Evolutionary conservation across 1,140 invertebrate genomes (phyloP), one percentile per base, ranked within the genome.

Genomic region (Drosophila jambulina): DNA sequence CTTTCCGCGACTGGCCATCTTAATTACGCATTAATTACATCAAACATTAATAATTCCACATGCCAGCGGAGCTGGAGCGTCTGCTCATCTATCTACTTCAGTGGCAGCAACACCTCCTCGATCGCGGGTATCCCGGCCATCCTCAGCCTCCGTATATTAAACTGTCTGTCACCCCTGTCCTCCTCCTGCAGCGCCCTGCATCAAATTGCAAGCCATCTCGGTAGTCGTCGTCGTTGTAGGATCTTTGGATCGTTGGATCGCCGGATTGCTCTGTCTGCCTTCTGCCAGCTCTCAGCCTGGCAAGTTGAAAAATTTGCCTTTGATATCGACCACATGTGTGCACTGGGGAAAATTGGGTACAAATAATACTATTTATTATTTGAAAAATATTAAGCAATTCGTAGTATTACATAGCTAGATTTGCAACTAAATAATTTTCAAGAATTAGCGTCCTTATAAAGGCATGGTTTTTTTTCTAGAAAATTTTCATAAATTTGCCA

Each of bases 11-110:
- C 53, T 72, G 78, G 70, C 84, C 70, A 84, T 90, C 85, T 90
- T 88, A 90, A 90, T 85, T 90, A 90, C 78, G 81, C 85, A 88
- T 88, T 90, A 90, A 90, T 90, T 90, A 90, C 78, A 87, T 68
- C 80, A 83, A 88, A 88, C 84, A 88, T 88, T 88, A 80, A 88
- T 88, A 83, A 75, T 78, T 72, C 67, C 77, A 75, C 72, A 84
- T 79, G 64, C 69, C 69, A 82, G 46, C 60, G 42, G 40, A 60
- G 61, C 59, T 61, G 42, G 40, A 59, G 61, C 59, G 49, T 45
- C 60, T 59, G 67, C 78, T 81, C 82, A 85, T 85, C 82, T 85
- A 75, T 85, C 82, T 78, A 78, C 82, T 81, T 85, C 78, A 85
- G 82, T 58, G 62, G 82, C 82, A 81, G 82, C 82, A 85, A 86